Conservation (phyloP, 2,888 invertebrate genomes). For the Gastrophysa polygoni region DNA sequence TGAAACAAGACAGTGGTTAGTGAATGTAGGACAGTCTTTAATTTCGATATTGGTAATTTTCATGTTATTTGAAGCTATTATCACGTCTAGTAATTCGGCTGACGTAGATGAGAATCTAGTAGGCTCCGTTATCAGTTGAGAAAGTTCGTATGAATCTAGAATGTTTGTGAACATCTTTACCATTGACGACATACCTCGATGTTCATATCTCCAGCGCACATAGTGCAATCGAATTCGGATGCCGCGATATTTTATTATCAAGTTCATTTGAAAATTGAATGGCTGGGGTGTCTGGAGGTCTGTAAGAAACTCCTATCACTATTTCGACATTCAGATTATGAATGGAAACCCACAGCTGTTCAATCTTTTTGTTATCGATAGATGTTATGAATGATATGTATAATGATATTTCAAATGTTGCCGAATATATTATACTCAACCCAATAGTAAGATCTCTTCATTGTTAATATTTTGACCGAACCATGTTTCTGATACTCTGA, state of each 20-base stretch:
- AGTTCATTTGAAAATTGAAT: slow-evolving; percentile 2
- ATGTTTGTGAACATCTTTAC: not conserved
- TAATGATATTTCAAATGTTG: not conserved
- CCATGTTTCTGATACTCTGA: not conserved
- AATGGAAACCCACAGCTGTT: slow-evolving; percentile 1
- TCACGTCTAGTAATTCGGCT: not conserved
- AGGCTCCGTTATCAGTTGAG: slow-evolving; percentile 1
- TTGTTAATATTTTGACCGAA: not conserved
- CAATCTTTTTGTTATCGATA: not conserved
- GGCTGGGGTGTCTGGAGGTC: not conserved
- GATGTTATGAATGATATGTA: not conserved
- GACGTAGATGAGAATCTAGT: not conserved
- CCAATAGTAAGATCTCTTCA: not conserved
- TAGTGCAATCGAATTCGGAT: slow-evolving; percentile 1
- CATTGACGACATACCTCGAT: not conserved
- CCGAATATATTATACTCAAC: not conserved
- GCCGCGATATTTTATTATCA: not conserved
- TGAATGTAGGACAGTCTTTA: no score
- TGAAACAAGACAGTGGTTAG: slow-evolving; percentile 2
- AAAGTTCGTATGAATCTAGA: not conserved
- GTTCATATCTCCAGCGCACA: slow-evolving; percentile 1
- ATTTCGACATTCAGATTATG: not conserved
- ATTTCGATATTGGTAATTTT: not conserved
- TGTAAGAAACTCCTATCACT: not conserved
- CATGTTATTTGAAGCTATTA: not conserved